Evolutionary conservation across 2,888 invertebrate genomes (phyloP).

Genomic region (Yponomeuta malinellus): DNA sequence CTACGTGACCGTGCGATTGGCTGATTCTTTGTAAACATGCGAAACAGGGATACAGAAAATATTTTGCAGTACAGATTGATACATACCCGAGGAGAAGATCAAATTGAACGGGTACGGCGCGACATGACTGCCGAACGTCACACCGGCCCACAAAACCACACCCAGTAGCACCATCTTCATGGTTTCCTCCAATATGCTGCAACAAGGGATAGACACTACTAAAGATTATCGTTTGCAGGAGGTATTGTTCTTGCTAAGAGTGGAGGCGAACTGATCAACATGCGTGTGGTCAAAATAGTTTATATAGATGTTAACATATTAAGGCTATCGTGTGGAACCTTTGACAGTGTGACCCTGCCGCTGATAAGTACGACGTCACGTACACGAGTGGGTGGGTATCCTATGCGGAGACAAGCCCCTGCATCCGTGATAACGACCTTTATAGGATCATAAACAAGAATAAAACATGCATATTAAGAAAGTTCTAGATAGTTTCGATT

Average conservation of each 20-base stretch:
- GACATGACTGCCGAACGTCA: slow-evolving; percentile 61
- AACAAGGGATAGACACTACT: slow-evolving; percentile 41
- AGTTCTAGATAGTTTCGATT: background rate
- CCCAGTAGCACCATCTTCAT: slow-evolving; percentile 65
- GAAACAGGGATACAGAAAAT: no score
- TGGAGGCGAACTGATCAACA: slow-evolving; percentile 45
- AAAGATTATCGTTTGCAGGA: slow-evolving; percentile 18
- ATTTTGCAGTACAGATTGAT: no score
- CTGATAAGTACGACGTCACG: slow-evolving; percentile 15
- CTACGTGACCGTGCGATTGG: no score
- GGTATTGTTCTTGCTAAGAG: slow-evolving; percentile 27
- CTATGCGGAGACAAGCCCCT: slow-evolving; percentile 49
- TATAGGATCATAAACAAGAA: background rate
- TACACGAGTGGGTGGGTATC: slow-evolving; percentile 8
- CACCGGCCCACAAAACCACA: slow-evolving; percentile 64
- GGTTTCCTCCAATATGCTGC: slow-evolving; percentile 70
- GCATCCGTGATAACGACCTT: slow-evolving; percentile 7
- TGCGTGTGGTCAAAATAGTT: slow-evolving; percentile 39
- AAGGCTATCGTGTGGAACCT: slow-evolving; percentile 50
- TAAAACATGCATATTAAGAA: background rate
- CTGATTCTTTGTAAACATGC: no score
- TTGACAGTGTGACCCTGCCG: slow-evolving; percentile 37
- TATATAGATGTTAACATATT: slow-evolving; percentile 42
- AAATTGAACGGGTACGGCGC: slow-evolving; percentile 65
- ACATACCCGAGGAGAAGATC: slow-evolving; percentile 50